Conservation (phyloP, 2,888 invertebrate species). For the Melinaea marsaeus region DNA sequence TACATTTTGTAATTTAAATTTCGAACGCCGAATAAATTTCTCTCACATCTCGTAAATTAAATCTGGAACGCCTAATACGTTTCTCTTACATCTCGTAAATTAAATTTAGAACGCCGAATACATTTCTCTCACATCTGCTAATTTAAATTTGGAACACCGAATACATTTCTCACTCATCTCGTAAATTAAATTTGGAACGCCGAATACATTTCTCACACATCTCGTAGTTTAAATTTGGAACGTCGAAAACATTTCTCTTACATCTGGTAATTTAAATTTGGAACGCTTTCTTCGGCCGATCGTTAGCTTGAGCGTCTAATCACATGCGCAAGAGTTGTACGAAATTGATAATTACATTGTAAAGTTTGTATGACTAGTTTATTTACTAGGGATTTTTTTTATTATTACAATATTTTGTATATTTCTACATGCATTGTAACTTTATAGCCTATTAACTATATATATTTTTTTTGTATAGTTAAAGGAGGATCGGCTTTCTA, state of each 20-base stretch:
- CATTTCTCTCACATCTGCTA: no score
- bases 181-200: no score
- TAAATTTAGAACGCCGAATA: no score
- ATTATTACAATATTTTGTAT: slow-evolving; percentile 4
- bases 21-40: background rate
- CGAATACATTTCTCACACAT: no score
- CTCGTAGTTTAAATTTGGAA: no score
- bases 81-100: no score
- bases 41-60: no score
- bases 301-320: background rate
- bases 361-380: background rate
- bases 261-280: slow-evolving; percentile 2
- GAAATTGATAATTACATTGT: background rate
- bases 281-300: background rate
- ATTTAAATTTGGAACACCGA: no score
- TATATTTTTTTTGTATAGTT: background rate
- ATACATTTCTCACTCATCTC: no score
- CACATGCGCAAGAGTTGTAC: background rate
- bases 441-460: background rate
- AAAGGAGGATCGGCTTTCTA: background rate
- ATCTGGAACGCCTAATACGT: no score
- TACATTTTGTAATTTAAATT: slow-evolving; percentile 1
- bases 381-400: background rate
- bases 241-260: background rate
- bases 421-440: slow-evolving; percentile 2